Evolutionary conservation across 2,113 vertebrate species (phyloP), one percentile per base, ranked within the genome.

Genomic region (Progne subis): DNA sequence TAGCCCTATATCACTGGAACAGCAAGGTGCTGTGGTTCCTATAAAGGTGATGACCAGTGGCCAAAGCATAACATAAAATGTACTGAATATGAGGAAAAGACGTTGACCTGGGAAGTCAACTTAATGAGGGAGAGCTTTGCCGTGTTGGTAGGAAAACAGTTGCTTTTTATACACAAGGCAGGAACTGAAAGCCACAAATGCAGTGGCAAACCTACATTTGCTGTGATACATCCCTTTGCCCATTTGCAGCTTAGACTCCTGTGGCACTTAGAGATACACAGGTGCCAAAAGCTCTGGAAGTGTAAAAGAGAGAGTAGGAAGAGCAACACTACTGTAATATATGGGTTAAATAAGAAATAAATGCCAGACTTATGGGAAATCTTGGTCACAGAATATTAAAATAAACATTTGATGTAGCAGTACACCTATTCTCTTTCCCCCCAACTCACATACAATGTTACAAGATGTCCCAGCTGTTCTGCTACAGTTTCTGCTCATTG

Each of bases 51-150:
- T 26, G 23, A 41, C 9, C 67, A n/a, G 53, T 17, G 29, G 55
- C 52, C 69, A 34, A 75, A 39, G 43, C 43, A 29, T n/a, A 32
- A 65, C 9, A 46, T 23, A 25, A 86, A 34, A 47, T 32, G 24
- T 1, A 7, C 2, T 37, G 49, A 60, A 50, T 12, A 82, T 2
- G 14, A 80, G 23, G 41, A 79, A 49, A 46, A 72, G 41, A 57
- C 25, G 49, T 44, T 23, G 41, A 61, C 53, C 44, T 77, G 67
- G 26, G 79, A 85, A 82, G 53, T 14, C 28, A 77, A 32, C 37
- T 13, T 1, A 39, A 18, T 0, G 0, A 67, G 64, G 32, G 53
- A 64, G 44, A 6, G 24, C 49, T 65, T 9, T 18, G 37, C 49
- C 61, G 19, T 50, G 15, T 49, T 5, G 0, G 50, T 18, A 32